Evolutionary conservation across 2,113 vertebrate species (phyloP), one percentile per base, ranked within the genome.

Genomic region (Phyllostomus discolor): DNA sequence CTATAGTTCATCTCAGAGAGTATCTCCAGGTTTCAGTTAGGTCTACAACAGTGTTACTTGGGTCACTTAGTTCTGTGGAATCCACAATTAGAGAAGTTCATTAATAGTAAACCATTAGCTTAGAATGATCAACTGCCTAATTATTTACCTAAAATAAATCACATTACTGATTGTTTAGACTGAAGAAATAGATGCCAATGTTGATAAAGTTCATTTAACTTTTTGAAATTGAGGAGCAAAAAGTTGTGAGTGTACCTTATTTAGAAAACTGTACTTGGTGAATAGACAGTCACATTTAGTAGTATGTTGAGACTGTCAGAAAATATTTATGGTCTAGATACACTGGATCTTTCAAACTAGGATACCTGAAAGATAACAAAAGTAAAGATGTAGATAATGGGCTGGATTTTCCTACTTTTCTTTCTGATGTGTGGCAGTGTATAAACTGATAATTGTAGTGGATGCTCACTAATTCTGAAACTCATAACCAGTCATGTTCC

Each of bases 141-240:
- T 92, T 95, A 46, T 80, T 24, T 62, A 17, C 43, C 67, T 70
- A 87, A 94, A 93, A 69, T 85, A 96, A 95, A 89, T 54, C 46
- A 66, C 20, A 88, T 85, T 54, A 57, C 19, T 67, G 72, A 70
- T 85, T 82, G 75, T 94, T 94, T 59, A 85, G 62, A 92, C 35
- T 16, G 41, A 90, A 43, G 73, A 94, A 95, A 94, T 79, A 89
- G n/a, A 92, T 92, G 15, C 24, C 78, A 80, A 28, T 64, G 52
- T 92, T 96, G 76, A 83, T 54, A 89, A 97, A 90, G 75, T 88
- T 97, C 52, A 80, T 87, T 92, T 95, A 86, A 94, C 31, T 90
- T 92, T 95, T 86, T 78, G 75, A 95, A 80, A 90, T 69, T 76
- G 31, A 33, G 82, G 35, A 88, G n/a, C 43, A 95, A 66, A 84